Evolutionary conservation across 2,888 invertebrate genomes (phyloP), one percentile per base, ranked within the genome.

Genomic region (Ochropleura leucogaster): DNA sequence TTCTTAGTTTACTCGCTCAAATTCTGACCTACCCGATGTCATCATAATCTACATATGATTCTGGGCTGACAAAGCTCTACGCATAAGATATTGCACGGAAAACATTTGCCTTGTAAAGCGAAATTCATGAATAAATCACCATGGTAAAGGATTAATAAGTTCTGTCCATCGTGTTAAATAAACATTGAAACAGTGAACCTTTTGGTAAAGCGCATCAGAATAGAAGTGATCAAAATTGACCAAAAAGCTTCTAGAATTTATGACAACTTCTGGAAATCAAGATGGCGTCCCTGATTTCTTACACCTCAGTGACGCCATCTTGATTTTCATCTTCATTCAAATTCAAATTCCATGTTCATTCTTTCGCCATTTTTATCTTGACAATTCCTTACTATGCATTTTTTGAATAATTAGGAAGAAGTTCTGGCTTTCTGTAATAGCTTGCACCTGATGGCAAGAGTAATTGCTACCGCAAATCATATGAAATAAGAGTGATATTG

Each of bases 41-140:
- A 47, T 57, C 14, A 10, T 64, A 64, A 79, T 79, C 77, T 79
- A 62, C 77, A 69, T 57, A 57, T 63, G 12, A 83, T 83, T 79
- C 77, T 70, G 57, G 68, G 16, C 59, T 60, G 59, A 76, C 82
- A 79, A 82, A 82, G 79, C 68, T 47, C n/a, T 77, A n/a, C 40
- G 53, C 20, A 63, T 77, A 79, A 77, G 59, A 82, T 66, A 62
- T 82, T 68, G 83, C 83, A 77, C 60, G 67, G 64, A 79, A 79
- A 79, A 70, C 57, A 70, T 60, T 82, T 68, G 69, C 83, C 46
- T 67, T 59, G 78, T 66, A 53, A 55, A 79, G 62, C 57, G 47
- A 67, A 78, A 70, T 83, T 67, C 78, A 83, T 83, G 70, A 79
- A 79, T 80, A 72, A 66, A 79, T 83, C 68, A 62, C 84, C 68